These are phyloP conservation scores for Pristionchus maxplancki DNA, from an alignment of 2,888 invertebrate species.

Conservation along the genomic window DNA sequence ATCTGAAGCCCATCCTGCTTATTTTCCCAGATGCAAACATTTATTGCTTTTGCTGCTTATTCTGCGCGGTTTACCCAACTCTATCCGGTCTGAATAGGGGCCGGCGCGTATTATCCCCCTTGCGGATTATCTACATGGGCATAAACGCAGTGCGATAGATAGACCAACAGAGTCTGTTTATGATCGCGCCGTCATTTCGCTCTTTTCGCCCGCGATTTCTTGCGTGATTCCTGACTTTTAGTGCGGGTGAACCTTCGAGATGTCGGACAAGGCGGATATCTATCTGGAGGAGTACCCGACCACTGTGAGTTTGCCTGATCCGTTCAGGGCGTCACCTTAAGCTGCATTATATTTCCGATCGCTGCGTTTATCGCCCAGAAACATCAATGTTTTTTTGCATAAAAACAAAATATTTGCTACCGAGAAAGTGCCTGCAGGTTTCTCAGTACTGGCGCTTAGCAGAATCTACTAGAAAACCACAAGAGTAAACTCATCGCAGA, in stretches of 20 bases:
- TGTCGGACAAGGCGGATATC: conserved; percentile 36
- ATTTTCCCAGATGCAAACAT: too few species aligned
- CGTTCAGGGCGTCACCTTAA: too few species aligned
- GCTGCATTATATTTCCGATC: too few species aligned
- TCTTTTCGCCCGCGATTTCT: not conserved
- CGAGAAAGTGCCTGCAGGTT: too few species aligned
- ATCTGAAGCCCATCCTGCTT: too few species aligned
- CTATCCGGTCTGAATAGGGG: conserved; percentile 5
- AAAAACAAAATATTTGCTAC: too few species aligned
- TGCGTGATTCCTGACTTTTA: not conserved
- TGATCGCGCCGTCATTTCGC: not conserved
- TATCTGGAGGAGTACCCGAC: conserved; percentile 19
- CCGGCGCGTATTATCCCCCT: conserved; percentile 10
- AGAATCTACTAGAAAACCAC: too few species aligned
- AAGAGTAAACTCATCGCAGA: too few species aligned
- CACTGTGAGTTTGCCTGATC: conserved; percentile 7
- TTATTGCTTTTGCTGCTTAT: not conserved
- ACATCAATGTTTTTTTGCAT: too few species aligned
- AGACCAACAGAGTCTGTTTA: not conserved
- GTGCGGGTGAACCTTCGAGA: not conserved
- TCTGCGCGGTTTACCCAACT: not conserved
- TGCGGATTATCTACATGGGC: conserved; percentile 7
- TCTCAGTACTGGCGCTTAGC: too few species aligned
- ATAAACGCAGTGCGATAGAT: conserved; percentile 3
- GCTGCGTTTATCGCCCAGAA: too few species aligned